Percentiles rank a stretch among this genome's conserved stretches.
Evolutionary conservation across 2,888 invertebrate genomes (phyloP).

Genomic region (Drosophila emarginata): DNA sequence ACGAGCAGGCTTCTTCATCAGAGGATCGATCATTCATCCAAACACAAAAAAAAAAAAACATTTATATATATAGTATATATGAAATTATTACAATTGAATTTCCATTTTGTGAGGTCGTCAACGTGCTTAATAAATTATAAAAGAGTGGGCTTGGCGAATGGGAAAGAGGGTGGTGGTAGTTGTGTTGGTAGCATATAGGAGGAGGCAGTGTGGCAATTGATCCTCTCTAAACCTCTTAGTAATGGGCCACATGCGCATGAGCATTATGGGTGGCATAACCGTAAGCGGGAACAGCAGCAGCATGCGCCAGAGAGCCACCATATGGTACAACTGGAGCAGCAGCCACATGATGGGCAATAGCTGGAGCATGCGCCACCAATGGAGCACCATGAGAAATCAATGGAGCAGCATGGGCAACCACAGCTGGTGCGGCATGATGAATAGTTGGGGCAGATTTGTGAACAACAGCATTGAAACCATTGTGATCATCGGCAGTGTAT

Average conservation of each 20-base stretch:
- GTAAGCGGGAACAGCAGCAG: conserved; percentile 73
- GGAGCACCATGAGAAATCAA: conserved; percentile 57
- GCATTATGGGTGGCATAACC: conserved; percentile 79
- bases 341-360: conserved; percentile 77
- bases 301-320: conserved; percentile 76
- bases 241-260: conserved; percentile 78
- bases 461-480: conserved; percentile 83
- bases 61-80: too few species aligned
- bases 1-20: conserved; percentile 58
- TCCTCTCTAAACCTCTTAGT: conserved; percentile 59
- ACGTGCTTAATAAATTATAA: conserved; percentile 70
- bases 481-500: conserved; percentile 83
- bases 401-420: conserved; percentile 65
- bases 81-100: conserved; percentile 27
- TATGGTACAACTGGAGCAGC: conserved; percentile 78
- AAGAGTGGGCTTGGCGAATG: conserved; percentile 34
- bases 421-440: conserved; percentile 76
- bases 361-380: conserved; percentile 60
- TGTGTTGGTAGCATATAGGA: conserved; percentile 10
- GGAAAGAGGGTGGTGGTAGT: conserved; percentile 19
- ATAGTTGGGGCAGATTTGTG: conserved; percentile 82
- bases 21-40: conserved; percentile 32
- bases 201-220: conserved; percentile 13
- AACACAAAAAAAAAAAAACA: not conserved
- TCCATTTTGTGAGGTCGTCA: conserved; percentile 49